Percentiles rank a stretch among this genome's conserved stretches.
These are phyloP conservation scores for Epinotia ramella DNA, from an alignment of 2,888 invertebrate genomes.

Conservation along the genomic window DNA sequence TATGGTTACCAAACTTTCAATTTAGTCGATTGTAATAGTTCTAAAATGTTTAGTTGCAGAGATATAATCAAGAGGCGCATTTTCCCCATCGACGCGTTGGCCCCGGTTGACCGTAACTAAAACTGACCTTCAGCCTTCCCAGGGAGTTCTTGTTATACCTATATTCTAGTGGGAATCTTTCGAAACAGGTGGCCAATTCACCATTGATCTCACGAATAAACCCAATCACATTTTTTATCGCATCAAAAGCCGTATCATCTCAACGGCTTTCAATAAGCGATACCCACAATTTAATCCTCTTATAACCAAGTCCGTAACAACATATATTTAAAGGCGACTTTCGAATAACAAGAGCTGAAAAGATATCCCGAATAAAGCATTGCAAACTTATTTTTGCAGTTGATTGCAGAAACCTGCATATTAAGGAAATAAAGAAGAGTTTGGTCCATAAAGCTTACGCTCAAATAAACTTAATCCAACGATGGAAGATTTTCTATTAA, in stretches of 20 bases:
- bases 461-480: background rate
- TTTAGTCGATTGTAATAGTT: no score
- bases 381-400: constrained; percentile 26
- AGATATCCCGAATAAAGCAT: constrained; percentile 31
- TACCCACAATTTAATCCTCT: constrained; percentile 69
- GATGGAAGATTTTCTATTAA: background rate
- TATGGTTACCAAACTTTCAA: no score
- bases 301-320: constrained; percentile 43
- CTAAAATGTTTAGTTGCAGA: no score
- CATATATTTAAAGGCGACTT: background rate
- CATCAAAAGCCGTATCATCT: constrained; percentile 51
- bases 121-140: background rate
- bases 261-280: constrained; percentile 62
- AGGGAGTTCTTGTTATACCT: background rate
- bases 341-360: background rate
- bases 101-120: no score
- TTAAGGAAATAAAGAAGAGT: background rate
- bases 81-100: no score
- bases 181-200: constrained; percentile 45
- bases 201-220: constrained; percentile 36
- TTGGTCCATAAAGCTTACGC: background rate
- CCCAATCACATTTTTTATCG: constrained; percentile 41
- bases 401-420: background rate
- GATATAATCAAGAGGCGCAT: no score
- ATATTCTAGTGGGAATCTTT: background rate